Evolutionary conservation across 2,113 vertebrate species (phyloP), one percentile per base, ranked within the genome.

Genomic region (Grallaria varia): DNA sequence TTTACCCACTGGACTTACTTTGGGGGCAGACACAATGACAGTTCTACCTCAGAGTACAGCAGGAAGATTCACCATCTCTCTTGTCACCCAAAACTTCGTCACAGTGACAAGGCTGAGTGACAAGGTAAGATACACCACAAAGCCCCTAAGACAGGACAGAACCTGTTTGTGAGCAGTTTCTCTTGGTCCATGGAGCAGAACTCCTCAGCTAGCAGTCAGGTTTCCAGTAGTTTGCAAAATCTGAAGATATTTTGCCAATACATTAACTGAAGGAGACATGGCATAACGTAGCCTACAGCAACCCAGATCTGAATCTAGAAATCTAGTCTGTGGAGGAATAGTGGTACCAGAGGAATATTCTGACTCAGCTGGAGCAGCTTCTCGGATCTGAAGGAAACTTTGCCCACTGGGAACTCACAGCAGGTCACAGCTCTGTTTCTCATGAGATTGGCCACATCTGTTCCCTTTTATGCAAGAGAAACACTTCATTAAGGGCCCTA

Each of bases 371-470:
- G 83, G 56, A 95, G 45, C 85, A 80, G 0, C 62, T 35, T 80
- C 76, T 95, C 69, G 75, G 68, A 96, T 93, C 72, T 81, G 85
- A 95, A 84, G 45, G 64, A 88, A 90, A 64, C 53, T 84, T 86
- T 92, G 56, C 83, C 85, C 88, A 47, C 0, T 86, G 90, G 90
- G 92, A 96, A 84, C 88, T 86, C 96, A 84, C 95, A 92, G 90
- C 92, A 96, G 92, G 95, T 90, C 88, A 37, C 68, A 79, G 76
- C 62, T 79, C 66, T 86, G 50, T 89, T 95, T 95, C 86, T 93
- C 69, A 96, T 87, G 95, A 96, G 88, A 62, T 40, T 87, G 94
- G 28, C 80, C 91, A 95, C 95, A 96, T 96, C 88, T 97, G 90
- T 93, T 97, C 90, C 67, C 62, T 92, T 96, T 96, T 95, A 95